A percentile compares a stretch with the other conserved stretches of the same genome.
Conservation (phyloP, 2,797 vertebrate species). For the Melopsittacus undulatus region DNA sequence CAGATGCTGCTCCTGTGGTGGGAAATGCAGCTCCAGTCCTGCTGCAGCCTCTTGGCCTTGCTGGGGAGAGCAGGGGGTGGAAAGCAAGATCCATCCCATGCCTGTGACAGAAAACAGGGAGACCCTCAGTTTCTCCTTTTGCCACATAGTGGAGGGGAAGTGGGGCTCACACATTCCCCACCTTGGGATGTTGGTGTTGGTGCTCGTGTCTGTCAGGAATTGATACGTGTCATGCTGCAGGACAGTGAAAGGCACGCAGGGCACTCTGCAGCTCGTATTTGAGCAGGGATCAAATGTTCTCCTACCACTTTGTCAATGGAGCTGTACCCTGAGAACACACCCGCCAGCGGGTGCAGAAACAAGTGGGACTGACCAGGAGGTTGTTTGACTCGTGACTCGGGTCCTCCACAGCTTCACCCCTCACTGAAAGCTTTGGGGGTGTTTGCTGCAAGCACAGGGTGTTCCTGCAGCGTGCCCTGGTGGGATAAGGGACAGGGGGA, state of each 20-base stretch:
- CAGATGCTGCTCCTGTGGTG: background rate
- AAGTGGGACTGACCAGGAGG: background rate
- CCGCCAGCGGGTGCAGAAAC: background rate
- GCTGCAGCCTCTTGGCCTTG: background rate
- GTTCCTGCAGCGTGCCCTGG: background rate
- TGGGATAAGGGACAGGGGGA: background rate
- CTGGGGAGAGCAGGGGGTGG: background rate
- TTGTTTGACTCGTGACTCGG: background rate
- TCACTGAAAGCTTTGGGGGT: background rate
- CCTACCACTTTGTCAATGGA: background rate
- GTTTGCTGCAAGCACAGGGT: background rate
- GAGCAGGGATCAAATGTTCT: background rate
- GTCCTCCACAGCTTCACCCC: background rate
- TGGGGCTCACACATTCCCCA: accelerated
- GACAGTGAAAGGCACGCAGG: background rate
- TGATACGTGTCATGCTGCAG: accelerated
- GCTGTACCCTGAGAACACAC: background rate
- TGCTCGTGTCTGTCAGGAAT: background rate
- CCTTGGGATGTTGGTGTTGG: background rate
- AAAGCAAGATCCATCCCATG: background rate
- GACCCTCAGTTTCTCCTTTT: background rate
- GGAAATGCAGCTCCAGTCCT: background rate
- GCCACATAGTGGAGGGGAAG: background rate
- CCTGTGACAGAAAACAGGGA: background rate
- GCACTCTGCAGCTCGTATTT: background rate